Base-by-base conservation (phyloP, 2,888 invertebrate species). In the Pocota personata region DNA sequence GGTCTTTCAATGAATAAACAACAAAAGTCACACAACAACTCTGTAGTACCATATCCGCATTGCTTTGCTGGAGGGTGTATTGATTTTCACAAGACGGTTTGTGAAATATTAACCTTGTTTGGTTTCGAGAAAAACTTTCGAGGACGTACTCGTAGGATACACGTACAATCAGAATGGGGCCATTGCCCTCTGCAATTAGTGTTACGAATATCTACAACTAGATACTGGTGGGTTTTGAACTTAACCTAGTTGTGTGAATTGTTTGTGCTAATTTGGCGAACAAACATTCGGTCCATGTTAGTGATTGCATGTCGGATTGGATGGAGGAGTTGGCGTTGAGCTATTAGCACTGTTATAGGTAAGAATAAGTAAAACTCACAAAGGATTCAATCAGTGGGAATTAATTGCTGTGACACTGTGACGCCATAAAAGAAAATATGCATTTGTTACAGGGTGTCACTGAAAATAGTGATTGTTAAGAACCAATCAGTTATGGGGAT, bases 121-220 rank as follows among this genome's bases (percentile, higher is more conserved):
- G 57, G 32, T 58, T 57, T 16, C 32, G 12, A 57, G 24, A 32
- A 43, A 21, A 57, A 10, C 71, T 58, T 14, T 32, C 21, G 0
- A 19, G 43, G 19, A 30, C 21, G 30, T 55, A 30, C 32, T 19
- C 43, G n/a, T n/a, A n/a, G n/a, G n/a, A n/a, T n/a, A n/a, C n/a
- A n/a, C n/a, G n/a, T 58, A 32, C 46, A 19, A 43, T 27, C 4
- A n/a, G 43, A 58, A 46, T 16, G 69, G 14, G 71, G 71, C 32
- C 57, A 58, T 21, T 57, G 46, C 32, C 71, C 71, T 46, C 27
- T n/a, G 71, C 71, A 71, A 71, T 71, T 71, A 71, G 32, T 58
- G 57, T 71, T 46, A 57, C 58, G 52, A 40, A 30, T 16, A 19
- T 12, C 8, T n/a, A 27, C 48, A 64, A 19, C 35, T 16, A n/a